Conservation (phyloP, 2,888 invertebrate genomes). For the Drosophila picticornis region DNA sequence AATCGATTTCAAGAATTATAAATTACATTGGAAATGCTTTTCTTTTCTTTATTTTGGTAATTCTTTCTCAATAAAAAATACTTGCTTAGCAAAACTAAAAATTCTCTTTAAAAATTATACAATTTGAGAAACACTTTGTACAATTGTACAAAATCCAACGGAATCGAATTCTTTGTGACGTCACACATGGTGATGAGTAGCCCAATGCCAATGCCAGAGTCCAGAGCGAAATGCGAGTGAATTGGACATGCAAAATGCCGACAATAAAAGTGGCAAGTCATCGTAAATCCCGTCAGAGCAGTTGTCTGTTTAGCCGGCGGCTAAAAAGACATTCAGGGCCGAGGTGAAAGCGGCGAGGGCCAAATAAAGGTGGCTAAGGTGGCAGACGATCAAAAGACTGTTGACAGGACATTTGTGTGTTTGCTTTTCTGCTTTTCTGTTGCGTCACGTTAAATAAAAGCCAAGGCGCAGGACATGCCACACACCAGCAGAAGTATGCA, state of each 20-base stretch:
- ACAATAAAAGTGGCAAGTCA: slow-evolving; percentile 61
- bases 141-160: not conserved
- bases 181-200: slow-evolving; percentile 23
- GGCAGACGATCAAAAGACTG: slow-evolving; percentile 64
- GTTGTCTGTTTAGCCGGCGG: slow-evolving; percentile 55
- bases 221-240: slow-evolving; percentile 7
- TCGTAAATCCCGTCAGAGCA: slow-evolving; percentile 54
- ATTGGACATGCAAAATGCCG: slow-evolving; percentile 48
- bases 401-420: slow-evolving; percentile 69
- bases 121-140: not conserved
- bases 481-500: slow-evolving; percentile 23
- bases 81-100: not conserved
- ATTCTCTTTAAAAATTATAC: not conserved
- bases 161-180: slow-evolving; percentile 14
- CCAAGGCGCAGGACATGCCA: slow-evolving; percentile 67
- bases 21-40: not conserved
- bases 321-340: slow-evolving; percentile 59
- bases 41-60: not conserved
- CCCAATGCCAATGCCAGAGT: slow-evolving; percentile 32
- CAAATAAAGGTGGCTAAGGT: slow-evolving; percentile 39
- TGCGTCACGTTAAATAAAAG: slow-evolving; percentile 81
- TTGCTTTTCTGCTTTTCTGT: slow-evolving; percentile 62
- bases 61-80: not conserved
- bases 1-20: not conserved
- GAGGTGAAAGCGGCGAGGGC: slow-evolving; percentile 29